Base-by-base conservation (phyloP, 2,797 vertebrate genomes). In the Rallus crepitans region DNA sequence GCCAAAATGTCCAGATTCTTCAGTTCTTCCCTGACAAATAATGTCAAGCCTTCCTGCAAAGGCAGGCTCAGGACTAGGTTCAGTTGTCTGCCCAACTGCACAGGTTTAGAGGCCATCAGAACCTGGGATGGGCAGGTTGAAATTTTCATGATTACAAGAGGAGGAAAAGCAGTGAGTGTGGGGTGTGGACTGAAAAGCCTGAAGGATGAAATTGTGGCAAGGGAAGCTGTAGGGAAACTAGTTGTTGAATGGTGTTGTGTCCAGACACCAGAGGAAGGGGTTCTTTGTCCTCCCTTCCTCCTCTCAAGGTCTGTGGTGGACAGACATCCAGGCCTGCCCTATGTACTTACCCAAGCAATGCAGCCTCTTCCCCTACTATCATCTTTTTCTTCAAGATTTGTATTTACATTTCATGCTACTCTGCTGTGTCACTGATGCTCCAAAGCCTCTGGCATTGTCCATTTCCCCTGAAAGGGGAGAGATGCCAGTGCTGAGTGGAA, bases 401-500 rank as follows among this genome's bases (percentile, higher is more conserved):
- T 33, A 4, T 57, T 64, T 77, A 15, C n/a, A 3, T 50, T 24
- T 68, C 5, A 4, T n/a, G 27, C 15, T 21, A 12, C 9, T 50
- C 50, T 53, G 6, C 35, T 85, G 12, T 61, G 63, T n/a, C 6
- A 9, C 12, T 30, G 47, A 24, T 53, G 33, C 8, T 47, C 45
- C 45, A 57, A 85, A 87, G 4, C 0, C 0, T 61, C 40, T 14
- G 33, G 85, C 21, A 65, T 33, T 21, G 6, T 27, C 33, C 39
- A 4, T 59, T 80, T 24, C 15, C 48, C 14, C 33, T 73, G 69
- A 31, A 82, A 55, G 21, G 4, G 2, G 15, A 47, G n/a, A 53
- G 31, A 24, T 0, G 0, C 2, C 33, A 53, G 4, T 37, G 31
- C 6, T 30, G 0, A 2, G 6, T 30, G 2, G 19, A 37, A 63